Evolutionary conservation across 2,888 invertebrate genomes (phyloP).

Genomic region (Drosophila engyochracea): DNA sequence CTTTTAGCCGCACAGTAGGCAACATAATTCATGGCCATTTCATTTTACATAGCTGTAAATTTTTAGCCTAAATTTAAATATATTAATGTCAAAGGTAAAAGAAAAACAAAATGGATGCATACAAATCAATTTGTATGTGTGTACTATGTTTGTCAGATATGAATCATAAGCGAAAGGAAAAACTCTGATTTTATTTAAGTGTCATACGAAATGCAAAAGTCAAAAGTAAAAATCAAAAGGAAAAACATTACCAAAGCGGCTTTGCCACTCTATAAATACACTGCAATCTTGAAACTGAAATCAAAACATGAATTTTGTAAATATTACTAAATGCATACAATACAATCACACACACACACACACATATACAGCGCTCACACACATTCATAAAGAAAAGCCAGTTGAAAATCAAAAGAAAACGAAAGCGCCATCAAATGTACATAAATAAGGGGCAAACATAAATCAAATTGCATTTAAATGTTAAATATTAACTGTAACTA

Average conservation of each 20-base stretch:
- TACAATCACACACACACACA: conserved; percentile 1
- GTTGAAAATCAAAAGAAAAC: conserved; percentile 31
- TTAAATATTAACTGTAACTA: conserved; percentile 66
- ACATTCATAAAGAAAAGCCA: conserved; percentile 3
- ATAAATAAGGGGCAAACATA: conserved; percentile 73
- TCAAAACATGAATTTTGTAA: conserved; percentile 63
- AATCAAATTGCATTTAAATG: conserved; percentile 79
- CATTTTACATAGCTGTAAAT: conserved; percentile 79
- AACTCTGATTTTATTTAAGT: conserved; percentile 20
- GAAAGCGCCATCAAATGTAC: conserved; percentile 59
- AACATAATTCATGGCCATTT: conserved; percentile 73
- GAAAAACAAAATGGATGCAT: conserved; percentile 18
- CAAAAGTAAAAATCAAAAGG: conserved; percentile 10
- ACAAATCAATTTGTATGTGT: conserved; percentile 21
- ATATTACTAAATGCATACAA: conserved; percentile 33
- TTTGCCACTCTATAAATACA: conserved; percentile 48
- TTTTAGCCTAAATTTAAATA: conserved; percentile 81
- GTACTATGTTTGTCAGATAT: conserved; percentile 6
- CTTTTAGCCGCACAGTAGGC: conserved; percentile 29
- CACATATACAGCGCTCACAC: conserved; percentile 17
- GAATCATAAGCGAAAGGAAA: conserved; percentile 9
- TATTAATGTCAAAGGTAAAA: conserved; percentile 63
- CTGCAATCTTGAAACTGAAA: conserved; percentile 71
- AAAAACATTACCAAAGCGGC: conserved; percentile 11
- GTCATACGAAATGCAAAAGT: conserved; percentile 7